Conservation (phyloP, 2,888 invertebrate species). For the Protonemura montana region DNA sequence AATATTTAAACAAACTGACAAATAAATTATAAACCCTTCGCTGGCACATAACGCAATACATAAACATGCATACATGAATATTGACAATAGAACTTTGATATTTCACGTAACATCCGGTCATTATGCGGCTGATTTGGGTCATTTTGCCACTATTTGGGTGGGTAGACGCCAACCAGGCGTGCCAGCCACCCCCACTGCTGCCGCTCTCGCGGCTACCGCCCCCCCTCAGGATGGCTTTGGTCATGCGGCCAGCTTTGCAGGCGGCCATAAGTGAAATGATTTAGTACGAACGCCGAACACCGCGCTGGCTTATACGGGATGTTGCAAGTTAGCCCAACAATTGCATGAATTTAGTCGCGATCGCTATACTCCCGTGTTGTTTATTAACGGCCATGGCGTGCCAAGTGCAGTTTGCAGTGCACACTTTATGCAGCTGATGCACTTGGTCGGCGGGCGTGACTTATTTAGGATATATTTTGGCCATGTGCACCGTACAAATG, state of each 20-base stretch:
- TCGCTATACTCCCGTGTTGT: neutral
- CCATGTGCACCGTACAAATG: neutral
- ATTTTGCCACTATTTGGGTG: conserved; percentile 26
- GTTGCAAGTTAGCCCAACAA: neutral
- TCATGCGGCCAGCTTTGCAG: neutral
- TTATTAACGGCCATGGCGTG: neutral
- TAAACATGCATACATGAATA: conserved; percentile 27
- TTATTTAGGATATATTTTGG: neutral
- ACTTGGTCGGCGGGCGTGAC: neutral
- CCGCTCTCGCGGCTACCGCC: neutral
- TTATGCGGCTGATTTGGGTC: conserved; percentile 30
- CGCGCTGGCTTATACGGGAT: neutral
- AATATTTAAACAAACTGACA: conserved; percentile 14
- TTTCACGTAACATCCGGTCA: neutral
- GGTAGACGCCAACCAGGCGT: neutral
- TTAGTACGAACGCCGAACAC: conserved; percentile 3
- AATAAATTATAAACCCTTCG: conserved; percentile 18
- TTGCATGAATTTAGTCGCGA: neutral
- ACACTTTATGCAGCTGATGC: neutral
- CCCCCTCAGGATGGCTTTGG: neutral
- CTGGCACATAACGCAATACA: conserved; percentile 3
- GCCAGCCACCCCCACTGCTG: neutral
- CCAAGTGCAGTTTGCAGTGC: neutral
- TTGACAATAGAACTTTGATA: neutral
- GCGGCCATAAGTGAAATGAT: conserved; percentile 14